Base-by-base conservation (phyloP, 2,797 vertebrate genomes). In the Lagorchestes hirsutus region DNA sequence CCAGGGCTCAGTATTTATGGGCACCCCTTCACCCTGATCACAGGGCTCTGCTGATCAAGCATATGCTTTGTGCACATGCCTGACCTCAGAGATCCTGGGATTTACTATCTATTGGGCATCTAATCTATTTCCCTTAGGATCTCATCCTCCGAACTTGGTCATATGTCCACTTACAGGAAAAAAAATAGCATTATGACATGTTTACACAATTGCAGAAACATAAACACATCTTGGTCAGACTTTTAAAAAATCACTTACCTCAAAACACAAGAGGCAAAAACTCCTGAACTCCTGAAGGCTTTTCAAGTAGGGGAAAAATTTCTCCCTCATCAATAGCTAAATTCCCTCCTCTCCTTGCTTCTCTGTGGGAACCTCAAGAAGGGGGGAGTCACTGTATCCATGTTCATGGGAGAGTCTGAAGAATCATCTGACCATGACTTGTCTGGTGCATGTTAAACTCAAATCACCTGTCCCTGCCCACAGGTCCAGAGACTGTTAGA, bases 241-340 rank as follows among this genome's bases (percentile, higher is more conserved):
- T 96, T 93, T 96, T 94, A 82, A 95, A 56, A 95, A 93, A 95
- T 93, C 62, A 97, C 34, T 46, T 46, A 96, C 90, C 28, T 96
- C 59, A 96, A 97, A 96, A 90, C 50, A 90, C 27, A 46, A 96
- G 59, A 24, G 0, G 24, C 92, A 96, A 96, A 90, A n/a, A n/a
- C 5, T 93, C 52, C 93, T 31, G 95, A 56, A 96, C 34, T 93
- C n/a, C 57, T 94, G 13, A 93, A 5, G 31, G 82, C 46, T 94
- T 94, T 97, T 91, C 29, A 90, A 55, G 4, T 12, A 22, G 74
- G 74, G 74, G 9, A 50, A 40, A 50, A 46, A 10, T 27, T 46
- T 27, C 40, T 74, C 40, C 74, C 74, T 87, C 40, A 46, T 24
- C 74, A 50, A 46, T 27, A 46, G 40, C 74, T 50, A 87, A 87